Evolutionary conservation across 2,113 vertebrate species (phyloP), one percentile per base, ranked within the genome.

Genomic region (Cochlearius cochlearius): DNA sequence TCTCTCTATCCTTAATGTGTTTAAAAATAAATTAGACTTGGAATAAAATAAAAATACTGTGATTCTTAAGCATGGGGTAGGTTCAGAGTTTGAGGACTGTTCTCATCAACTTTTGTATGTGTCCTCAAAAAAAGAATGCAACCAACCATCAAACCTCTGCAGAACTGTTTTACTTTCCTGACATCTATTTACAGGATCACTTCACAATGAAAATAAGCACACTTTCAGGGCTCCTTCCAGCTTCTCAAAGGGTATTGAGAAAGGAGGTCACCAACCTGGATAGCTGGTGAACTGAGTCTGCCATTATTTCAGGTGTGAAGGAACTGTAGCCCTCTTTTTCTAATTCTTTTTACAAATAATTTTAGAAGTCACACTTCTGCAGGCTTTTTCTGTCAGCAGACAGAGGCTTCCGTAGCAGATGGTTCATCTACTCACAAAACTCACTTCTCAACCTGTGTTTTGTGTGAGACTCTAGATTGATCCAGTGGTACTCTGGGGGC

Each of bases 121-220:
- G 8, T 68, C 62, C 55, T 81, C 53, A 89, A 45, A 88, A 78
- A 67, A 49, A 18, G 30, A 64, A 47, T 58, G 59, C 83, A 95
- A 34, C 63, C 68, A 83, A 49, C 80, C 36, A 41, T 86, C 79
- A 90, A 62, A 79, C 36, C 62, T 83, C 73, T 58, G 71, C 71
- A 75, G 85, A 81, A 39, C 30, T 63, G 71, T 83, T 92, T 90
- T 86, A 50, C 53, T 92, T 96, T 74, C 39, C 84, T 92, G 66
- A 68, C 53, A 45, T 75, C 66, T 78, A 5, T 93, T 92, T 79
- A 45, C 3, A 1, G 68, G 76, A 89, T 93, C 59, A 74, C 72
- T 96, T 96, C 59, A 77, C 55, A 90, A 15, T 71, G 36, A 80
- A 93, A 95, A 84, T 83, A 90, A 95, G 30, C 47, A 78, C 68